Evolutionary conservation across 2,113 vertebrate genomes (phyloP), one percentile per base, ranked within the genome.

Genomic region (human (Homo sapiens)): DNA sequence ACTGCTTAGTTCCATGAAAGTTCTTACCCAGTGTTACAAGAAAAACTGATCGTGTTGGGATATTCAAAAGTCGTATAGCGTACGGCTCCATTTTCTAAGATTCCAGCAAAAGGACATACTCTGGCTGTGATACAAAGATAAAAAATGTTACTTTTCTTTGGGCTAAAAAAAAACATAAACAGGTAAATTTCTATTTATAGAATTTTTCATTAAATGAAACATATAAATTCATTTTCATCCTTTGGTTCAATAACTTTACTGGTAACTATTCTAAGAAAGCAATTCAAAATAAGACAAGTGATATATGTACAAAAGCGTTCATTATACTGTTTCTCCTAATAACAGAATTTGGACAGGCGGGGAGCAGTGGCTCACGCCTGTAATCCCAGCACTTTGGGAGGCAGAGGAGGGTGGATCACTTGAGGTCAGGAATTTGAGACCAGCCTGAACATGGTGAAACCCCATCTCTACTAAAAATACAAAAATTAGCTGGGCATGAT

Each of bases 21-120:
- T 75, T 72, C 98, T 99, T 98, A 99, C 99, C 99, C 99, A 27
- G 98, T 91, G 3, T 99, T 80, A 97, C 99, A 99, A 5, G 98
- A 97, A 86, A 99, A 99, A 90, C 57, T 98, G 97, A 99, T 91
- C 0, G 2, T 94, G 66, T 99, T 99, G 97, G 98, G 98, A 97
- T 99, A 99, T 32, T 97, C 95, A 9, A 95, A 94, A 11, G 98
- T 98, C 27, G 89, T 94, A 40, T 96, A 95, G 32, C 97, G 93
- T 9, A 98, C 59, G 5, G 97, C 97, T 97, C 99, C 99, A 18
- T 99, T 97, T 18, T 57, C 1, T 89, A 99, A 68, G 3, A 81
- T 25, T 91, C 95, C 98, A 90, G 99, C 99, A 84, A 95, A 93
- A 2, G 99, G 97, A 91, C 99, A 99, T 18, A 64, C 93, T 93